A percentile compares a stretch with the other conserved stretches of the same genome.
Evolutionary conservation across 2,888 invertebrate genomes (phyloP).

Genomic region (Ypsolopha scabrella): DNA sequence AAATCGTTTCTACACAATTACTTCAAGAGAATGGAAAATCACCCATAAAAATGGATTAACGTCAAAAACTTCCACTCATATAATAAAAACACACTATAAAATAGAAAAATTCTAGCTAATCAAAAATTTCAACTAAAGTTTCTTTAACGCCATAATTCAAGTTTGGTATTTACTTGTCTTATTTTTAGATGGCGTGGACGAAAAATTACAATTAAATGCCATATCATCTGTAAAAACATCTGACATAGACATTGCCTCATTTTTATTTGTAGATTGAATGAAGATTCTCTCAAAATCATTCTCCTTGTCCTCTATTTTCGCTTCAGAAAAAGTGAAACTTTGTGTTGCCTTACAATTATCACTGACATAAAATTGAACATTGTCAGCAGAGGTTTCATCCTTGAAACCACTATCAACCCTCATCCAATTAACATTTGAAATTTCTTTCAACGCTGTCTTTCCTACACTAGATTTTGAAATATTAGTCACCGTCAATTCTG

Average conservation of each 20-base stretch:
- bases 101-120: background rate
- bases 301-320: conserved; percentile 42
- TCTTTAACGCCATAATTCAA: background rate
- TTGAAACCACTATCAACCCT: conserved; percentile 61
- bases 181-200: conserved; percentile 61
- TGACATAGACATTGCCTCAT: conserved; percentile 55
- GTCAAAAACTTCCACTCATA: conserved; percentile 22
- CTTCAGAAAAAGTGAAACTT: conserved; percentile 34
- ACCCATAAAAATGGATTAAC: conserved; percentile 41
- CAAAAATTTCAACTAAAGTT: background rate
- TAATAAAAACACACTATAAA: background rate
- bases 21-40: conserved; percentile 16
- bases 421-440: conserved; percentile 60
- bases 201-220: conserved; percentile 57
- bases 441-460: conserved; percentile 46
- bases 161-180: conserved; percentile 33
- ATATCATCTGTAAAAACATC: conserved; percentile 56
- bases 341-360: conserved; percentile 30
- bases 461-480: conserved; percentile 25
- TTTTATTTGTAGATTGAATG: conserved; percentile 31
- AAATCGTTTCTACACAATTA: background rate
- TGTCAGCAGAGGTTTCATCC: conserved; percentile 53
- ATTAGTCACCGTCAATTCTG: conserved; percentile 53
- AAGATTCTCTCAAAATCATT: conserved; percentile 44
- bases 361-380: conserved; percentile 39